Percentiles rank a stretch among this genome's conserved stretches.
Conservation (phyloP, 2,113 vertebrate genomes). For the Dasypus novemcinctus region DNA sequence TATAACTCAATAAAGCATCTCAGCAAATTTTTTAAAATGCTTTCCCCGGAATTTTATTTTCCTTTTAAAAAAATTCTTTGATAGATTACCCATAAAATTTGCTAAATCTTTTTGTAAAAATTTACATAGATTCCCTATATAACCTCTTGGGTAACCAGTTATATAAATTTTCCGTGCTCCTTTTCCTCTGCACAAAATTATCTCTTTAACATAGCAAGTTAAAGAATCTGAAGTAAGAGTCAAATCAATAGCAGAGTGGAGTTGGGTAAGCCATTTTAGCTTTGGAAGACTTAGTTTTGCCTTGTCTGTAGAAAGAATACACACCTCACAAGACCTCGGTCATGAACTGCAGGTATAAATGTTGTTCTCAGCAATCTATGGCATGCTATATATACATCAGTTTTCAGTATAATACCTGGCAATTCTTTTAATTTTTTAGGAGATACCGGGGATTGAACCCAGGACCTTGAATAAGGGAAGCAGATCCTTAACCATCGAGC, state of each 20-base stretch:
- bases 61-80: not conserved
- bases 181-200: not conserved
- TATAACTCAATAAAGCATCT: no score
- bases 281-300: not conserved
- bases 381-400: not conserved
- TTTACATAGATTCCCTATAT: not conserved
- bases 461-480: no score
- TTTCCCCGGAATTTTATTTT: not conserved
- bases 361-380: fast-evolving
- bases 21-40: no score
- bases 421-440: not conserved
- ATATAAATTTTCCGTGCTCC: not conserved
- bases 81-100: not conserved
- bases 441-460: no score
- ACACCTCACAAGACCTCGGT: not conserved
- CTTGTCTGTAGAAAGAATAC: not conserved
- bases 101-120: not conserved
- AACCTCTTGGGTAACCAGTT: not conserved
- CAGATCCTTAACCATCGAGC: no score
- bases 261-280: not conserved
- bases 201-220: not conserved
- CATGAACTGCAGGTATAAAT: not conserved
- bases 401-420: not conserved
- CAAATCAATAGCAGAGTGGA: not conserved
- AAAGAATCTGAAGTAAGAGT: not conserved